Percentiles rank a stretch among this genome's conserved stretches.
These are phyloP conservation scores for Andrena haemorrhoa DNA, from an alignment of 2,888 invertebrate species.

Conservation along the genomic window DNA sequence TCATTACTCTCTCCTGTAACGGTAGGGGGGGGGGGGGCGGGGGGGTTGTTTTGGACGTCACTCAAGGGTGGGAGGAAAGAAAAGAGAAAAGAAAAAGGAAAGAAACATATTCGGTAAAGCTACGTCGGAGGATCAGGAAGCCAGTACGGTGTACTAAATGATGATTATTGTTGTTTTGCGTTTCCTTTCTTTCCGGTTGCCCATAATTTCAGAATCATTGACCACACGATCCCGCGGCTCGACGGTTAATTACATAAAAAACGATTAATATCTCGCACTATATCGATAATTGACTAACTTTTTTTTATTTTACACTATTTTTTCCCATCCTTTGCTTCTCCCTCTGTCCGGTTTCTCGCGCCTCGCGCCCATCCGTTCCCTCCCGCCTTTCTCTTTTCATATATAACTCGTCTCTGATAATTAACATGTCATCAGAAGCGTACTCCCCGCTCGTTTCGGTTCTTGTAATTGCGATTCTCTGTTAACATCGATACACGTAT, in stretches of 20 bases:
- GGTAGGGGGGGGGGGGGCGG: conserved; percentile 63
- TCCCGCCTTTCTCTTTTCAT: conserved; percentile 2
- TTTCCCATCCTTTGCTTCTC: conserved; percentile 46
- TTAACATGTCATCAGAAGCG: conserved; percentile 11
- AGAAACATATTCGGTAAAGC: conserved; percentile 81
- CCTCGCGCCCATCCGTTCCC: conserved; percentile 17
- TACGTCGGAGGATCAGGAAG: conserved; percentile 84
- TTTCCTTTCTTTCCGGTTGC: conserved; percentile 77
- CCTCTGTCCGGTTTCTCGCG: conserved; percentile 37
- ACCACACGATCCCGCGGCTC: conserved; percentile 62
- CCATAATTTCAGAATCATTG: conserved; percentile 81
- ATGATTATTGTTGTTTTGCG: conserved; percentile 78
- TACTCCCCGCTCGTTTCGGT: not conserved
- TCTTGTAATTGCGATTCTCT: conserved; percentile 20
- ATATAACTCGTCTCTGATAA: conserved; percentile 34
- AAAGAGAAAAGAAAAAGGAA: too few relatives aligned
- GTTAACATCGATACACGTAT: conserved; percentile 55
- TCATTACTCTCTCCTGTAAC: conserved; percentile 82
- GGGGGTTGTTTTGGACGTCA: conserved; percentile 51
- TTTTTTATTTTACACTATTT: conserved; percentile 82
- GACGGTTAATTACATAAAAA: conserved; percentile 80
- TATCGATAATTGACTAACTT: conserved; percentile 82
- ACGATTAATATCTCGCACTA: conserved; percentile 80
- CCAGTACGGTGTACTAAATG: conserved; percentile 82
- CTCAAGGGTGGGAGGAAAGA: conserved; percentile 59